These are phyloP conservation scores for Crocuta crocuta DNA, from an alignment of 2,113 vertebrate genomes.

Conservation along the genomic window DNA sequence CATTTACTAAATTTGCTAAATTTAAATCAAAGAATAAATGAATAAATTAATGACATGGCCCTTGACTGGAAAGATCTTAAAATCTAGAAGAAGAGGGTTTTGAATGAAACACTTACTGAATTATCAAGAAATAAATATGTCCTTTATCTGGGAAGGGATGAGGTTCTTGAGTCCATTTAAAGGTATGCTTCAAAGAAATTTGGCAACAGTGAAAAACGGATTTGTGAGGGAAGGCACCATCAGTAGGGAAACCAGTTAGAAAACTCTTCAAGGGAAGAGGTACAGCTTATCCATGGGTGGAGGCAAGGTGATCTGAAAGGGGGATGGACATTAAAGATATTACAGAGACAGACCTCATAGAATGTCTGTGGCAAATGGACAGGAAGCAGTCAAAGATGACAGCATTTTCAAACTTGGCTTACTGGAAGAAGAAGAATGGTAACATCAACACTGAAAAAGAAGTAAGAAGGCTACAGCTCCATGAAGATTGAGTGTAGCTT, in stretches of 20 bases:
- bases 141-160: neutral
- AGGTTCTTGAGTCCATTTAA: neutral
- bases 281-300: neutral
- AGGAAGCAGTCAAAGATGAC: neutral
- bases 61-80: conserved; percentile 24
- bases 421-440: neutral
- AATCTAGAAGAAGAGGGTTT: neutral
- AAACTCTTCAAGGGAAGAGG: neutral
- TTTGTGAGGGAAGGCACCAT: neutral
- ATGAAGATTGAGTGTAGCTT: neutral
- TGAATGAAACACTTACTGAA: neutral
- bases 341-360: neutral
- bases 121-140: neutral
- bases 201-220: neutral
- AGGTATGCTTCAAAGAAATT: neutral
- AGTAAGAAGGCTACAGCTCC: neutral
- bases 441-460: neutral
- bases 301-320: neutral
- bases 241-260: neutral
- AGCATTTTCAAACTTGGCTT: neutral
- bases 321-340: neutral
- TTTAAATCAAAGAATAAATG: neutral
- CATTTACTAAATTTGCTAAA: neutral
- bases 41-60: neutral
- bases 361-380: neutral